Base-by-base conservation (phyloP, 2,888 invertebrate genomes). In the Hydrotaea cyrtoneurina region DNA sequence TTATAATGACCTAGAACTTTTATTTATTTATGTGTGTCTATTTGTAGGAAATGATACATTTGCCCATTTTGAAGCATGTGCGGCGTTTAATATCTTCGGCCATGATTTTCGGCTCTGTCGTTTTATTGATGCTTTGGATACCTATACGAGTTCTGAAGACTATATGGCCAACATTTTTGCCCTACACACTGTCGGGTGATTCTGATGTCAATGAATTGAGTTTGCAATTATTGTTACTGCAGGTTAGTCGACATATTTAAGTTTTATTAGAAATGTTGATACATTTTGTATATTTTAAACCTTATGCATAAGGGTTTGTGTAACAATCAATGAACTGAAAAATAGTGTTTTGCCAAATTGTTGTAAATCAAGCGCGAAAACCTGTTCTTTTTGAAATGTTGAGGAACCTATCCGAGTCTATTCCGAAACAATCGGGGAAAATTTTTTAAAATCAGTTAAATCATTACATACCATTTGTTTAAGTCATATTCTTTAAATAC, bases 101-200 rank as follows among this genome's bases (percentile, higher is more conserved):
- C 17, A 97, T 99, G 90, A 96, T 98, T 88, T 99, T 99, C 93
- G 99, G 99, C 21, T 98, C 97, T 0, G 98, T 97, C 0, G 98
- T 99, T 1, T 93, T 99, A 50, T 94, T 99, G 59, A 98, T 99
- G 96, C 94, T 99, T 57, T 99, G 98, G 97, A 93, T 99, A 78
- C 99, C 99, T 0, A 96, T 99, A 39, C 94, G 97, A 78, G 95
- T 98, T 64, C 94, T 99, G 85, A 95, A 96, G 89, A 94, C 95
- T 86, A 91, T 95, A 0, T 94, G 97, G 92, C 97, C 98, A 0
- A 95, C 95, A n/a, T 97, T 98, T 93, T 93, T 99, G 88, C 99
- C 99, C 0, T 99, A 99, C 90, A 97, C 98, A 1, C 96, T 99
- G 15, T 96, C 97, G 0, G 95, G 95, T 0, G 97, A 97, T 89